Percentiles rank a stretch among this genome's conserved stretches.
phyloP scores from a whole-genome alignment of 2,797 vertebrate genomes.

The Myotis daubentonii region DNA sequence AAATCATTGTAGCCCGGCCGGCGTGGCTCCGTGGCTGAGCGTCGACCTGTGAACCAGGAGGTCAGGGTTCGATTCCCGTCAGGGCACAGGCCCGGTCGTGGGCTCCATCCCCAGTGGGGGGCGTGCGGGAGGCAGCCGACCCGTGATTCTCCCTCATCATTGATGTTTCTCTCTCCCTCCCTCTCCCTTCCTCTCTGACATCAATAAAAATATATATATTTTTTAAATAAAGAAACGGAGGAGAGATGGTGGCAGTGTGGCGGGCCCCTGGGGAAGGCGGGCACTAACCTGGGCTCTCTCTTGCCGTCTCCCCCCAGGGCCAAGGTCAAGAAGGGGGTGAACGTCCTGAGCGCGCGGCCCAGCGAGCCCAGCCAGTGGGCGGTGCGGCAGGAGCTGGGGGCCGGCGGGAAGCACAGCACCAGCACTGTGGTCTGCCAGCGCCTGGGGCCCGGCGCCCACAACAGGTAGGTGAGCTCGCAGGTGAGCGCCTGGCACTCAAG shows the following conservation, averaged over 20 bases:
- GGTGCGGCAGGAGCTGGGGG: conserved; percentile 92
- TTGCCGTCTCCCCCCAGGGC: conserved; percentile 87
- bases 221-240: too few relatives aligned
- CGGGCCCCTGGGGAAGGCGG: rapidly evolving
- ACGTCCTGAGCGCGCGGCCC: conserved; percentile 90
- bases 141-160: rapidly evolving
- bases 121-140: too few relatives aligned
- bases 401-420: conserved; percentile 91
- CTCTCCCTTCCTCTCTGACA: too few relatives aligned
- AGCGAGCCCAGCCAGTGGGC: conserved; percentile 94
- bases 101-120: too few relatives aligned
- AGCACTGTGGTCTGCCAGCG: conserved; percentile 92
- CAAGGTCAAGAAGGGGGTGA: conserved; percentile 96
- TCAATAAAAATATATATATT: too few relatives aligned
- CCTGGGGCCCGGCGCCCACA: conserved; percentile 87
- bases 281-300: neutral
- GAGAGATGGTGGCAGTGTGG: rapidly evolving
- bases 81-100: too few relatives aligned
- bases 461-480: conserved; percentile 86
- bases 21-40: too few relatives aligned
- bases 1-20: too few relatives aligned
- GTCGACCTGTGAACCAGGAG: too few relatives aligned
- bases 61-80: too few relatives aligned
- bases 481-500: neutral
- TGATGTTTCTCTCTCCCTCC: too few relatives aligned